Conservation (phyloP, 2,797 vertebrate species). For the Paratrypauchen microcephalus region DNA sequence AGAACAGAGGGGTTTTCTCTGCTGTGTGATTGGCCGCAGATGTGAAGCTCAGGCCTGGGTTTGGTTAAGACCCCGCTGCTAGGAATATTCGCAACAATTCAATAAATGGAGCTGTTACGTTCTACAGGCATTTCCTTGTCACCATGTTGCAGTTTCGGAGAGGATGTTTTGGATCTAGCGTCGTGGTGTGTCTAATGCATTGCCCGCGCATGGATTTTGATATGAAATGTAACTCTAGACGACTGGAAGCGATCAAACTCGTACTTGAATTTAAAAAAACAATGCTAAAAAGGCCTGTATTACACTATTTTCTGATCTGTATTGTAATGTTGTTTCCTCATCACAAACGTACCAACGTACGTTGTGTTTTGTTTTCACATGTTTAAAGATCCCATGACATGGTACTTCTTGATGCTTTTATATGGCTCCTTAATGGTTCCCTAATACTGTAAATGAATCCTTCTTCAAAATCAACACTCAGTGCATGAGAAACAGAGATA, state of each 20-base stretch:
- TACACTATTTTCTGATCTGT: no score
- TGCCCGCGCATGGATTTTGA: constrained; percentile 11
- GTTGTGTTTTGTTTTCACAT: no score
- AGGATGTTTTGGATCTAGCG: constrained; percentile 61
- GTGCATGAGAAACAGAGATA: no score
- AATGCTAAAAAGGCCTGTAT: background rate
- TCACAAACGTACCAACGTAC: no score
- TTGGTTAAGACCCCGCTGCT: constrained; percentile 76
- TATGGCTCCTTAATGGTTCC: no score
- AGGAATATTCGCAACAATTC: constrained; percentile 79
- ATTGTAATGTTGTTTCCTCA: no score
- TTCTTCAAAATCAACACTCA: no score
- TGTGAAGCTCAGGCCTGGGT: constrained; percentile 76
- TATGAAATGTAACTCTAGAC: constrained; percentile 29
- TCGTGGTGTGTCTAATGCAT: constrained; percentile 25
- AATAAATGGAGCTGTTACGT: constrained; percentile 80
- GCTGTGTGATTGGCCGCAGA: constrained; percentile 78
- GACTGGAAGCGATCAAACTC: constrained; percentile 7
- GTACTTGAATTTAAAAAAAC: constrained; percentile 4
- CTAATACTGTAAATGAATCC: no score
- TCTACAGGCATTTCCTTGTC: constrained; percentile 75
- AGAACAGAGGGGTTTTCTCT: constrained; percentile 68
- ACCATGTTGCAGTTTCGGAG: constrained; percentile 69
- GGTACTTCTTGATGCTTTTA: no score
- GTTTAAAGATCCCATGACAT: no score